Conservation (phyloP, 2,888 invertebrate genomes). For the Apodemia hepburni region DNA sequence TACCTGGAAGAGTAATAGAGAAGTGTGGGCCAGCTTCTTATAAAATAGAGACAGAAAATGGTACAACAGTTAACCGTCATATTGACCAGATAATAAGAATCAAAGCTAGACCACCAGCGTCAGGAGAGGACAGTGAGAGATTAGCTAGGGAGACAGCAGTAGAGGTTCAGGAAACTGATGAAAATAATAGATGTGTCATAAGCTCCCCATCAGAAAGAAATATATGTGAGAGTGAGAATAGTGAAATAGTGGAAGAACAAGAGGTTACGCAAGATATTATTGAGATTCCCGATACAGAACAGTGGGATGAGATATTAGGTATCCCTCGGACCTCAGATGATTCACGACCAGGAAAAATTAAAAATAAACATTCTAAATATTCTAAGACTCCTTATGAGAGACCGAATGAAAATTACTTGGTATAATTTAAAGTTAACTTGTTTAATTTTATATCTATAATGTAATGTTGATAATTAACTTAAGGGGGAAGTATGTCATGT, state of each 20-base stretch:
- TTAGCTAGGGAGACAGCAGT: neutral
- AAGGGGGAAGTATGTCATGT: too few relatives aligned
- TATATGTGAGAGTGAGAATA: neutral
- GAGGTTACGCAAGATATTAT: neutral
- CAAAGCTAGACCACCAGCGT: too few relatives aligned
- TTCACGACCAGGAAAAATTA: too few relatives aligned
- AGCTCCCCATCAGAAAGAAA: too few relatives aligned
- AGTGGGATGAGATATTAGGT: neutral
- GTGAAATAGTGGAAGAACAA: neutral
- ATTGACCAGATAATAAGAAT: neutral
- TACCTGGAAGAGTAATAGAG: neutral
- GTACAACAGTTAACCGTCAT: neutral
- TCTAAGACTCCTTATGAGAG: too few relatives aligned
- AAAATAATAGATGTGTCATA: too few relatives aligned
- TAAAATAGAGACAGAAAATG: neutral
- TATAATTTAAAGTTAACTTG: too few relatives aligned
- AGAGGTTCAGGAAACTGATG: neutral
- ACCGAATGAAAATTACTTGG: too few relatives aligned
- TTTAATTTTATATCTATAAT: too few relatives aligned
- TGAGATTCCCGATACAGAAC: neutral
- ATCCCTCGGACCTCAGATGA: neutral
- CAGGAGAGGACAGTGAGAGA: neutral
- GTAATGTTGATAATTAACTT: too few relatives aligned
- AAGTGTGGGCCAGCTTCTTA: neutral
- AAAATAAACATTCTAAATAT: too few relatives aligned